Base-by-base conservation (phyloP, 2,113 vertebrate genomes). In the Cephalopterus ornatus region DNA sequence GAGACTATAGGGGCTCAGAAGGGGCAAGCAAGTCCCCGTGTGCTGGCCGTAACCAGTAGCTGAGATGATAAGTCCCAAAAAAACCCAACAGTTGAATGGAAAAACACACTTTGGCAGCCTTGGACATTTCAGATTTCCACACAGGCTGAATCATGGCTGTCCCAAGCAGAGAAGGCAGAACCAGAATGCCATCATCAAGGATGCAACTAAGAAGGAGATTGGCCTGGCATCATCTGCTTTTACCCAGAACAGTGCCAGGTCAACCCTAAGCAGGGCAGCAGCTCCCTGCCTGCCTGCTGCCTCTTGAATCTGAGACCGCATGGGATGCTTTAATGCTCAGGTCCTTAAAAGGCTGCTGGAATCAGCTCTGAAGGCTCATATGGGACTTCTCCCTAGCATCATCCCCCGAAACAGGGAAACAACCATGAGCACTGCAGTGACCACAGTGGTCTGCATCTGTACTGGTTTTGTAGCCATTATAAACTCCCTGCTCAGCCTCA, bases 241-340 rank as follows among this genome's bases (percentile, higher is more conserved):
- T 16, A 1, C 32, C 39, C 2, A 3, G 61, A 18, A 65, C 15
- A 8, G 20, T 1, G 3, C 27, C 26, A 35, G 46, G 28, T 18
- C n/a, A 75, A 49, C 35, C 59, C 32, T 27, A 27, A 65, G 44
- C 37, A 26, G 1, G 0, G 44, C 0, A 2, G n/a, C 65, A 66
- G 17, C 63, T 63, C 55, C 71, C 35, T 53, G 78, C 33, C 35
- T 53, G 78, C 33, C 21, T 3, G 20, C 26, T 59, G 46, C 28
- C 47, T 59, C n/a, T 14, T 24, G 44, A 39, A 42, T 88, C 61
- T 3, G 20, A 49, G 68, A 74, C 44, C 49, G 46, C 1, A 2
- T 4, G 41, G 56, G 67, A 84, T 75, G 62, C 61, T 56, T 32
- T 41, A 68, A 47, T 1, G 20, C 52, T 52, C 5, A 61, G 42